Base-by-base conservation (phyloP, 2,113 vertebrate genomes). In the Brachypteracias leptosomus region DNA sequence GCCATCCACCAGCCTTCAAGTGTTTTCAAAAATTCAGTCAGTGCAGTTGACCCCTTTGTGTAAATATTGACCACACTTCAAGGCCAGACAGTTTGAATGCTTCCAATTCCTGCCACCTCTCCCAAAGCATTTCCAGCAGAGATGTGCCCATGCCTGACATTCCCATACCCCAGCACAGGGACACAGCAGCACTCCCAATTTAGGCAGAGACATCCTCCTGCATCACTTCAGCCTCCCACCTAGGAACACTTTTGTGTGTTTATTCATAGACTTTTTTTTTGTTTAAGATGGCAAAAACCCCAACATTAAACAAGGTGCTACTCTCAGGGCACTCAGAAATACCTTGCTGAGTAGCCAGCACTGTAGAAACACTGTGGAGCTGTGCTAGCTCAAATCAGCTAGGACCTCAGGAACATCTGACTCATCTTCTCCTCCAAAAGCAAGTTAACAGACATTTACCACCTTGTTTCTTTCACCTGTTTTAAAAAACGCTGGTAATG, bases 301-400 rank as follows among this genome's bases (percentile, higher is more conserved):
- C 16, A 49, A 3, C 7, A 4, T 15, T 31, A 16, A 71, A 16
- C 12, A 46, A 66, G 15, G 4, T 2, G 0, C n/a, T 54, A 1
- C 13, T 55, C 29, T 44, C n/a, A 44, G 71, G 61, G 3, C 15
- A 36, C 63, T 85, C 46, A 21, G 40, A 44, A 49, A 26, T 29
- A 10, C 28, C 22, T 65, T 62, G 40, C 59, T 62, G 47, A 71
- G 38, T 22, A 74, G 16, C 44, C 54, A 82, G 42, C 44, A 55
- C 33, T 42, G 42, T 42, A 42, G 42, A 55, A 46, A n/a, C n/a
- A 20, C 5, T 18, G 12, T 7, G 20, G 8, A 51, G 17, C 15
- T 82, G 4, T 6, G 2, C 10, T 35, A 78, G 38, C 49, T 71
- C 61, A 20, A 22, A 62, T 20, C 74, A 71, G 2, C n/a, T 38